These are phyloP conservation scores for Lamprotornis superbus DNA, from an alignment of 2,113 vertebrate species.

Conservation along the genomic window DNA sequence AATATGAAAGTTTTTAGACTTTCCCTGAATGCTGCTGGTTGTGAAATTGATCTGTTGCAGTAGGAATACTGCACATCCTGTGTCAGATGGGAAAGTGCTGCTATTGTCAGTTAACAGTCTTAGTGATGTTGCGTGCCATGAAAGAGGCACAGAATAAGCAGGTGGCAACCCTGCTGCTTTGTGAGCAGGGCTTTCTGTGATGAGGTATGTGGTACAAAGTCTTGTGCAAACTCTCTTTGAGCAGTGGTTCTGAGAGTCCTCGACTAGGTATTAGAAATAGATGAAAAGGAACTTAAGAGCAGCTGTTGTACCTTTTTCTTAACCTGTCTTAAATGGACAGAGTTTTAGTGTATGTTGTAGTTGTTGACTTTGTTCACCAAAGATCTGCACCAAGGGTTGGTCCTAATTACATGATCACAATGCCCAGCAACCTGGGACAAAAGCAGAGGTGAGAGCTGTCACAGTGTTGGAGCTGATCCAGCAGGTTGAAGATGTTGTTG, in stretches of 20 bases:
- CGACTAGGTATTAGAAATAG: not conserved
- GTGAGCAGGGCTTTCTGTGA: not conserved
- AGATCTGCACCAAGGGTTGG: not conserved
- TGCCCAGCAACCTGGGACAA: not conserved
- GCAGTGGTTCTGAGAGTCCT: not conserved
- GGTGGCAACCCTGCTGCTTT: not conserved
- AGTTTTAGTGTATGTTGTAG: not conserved
- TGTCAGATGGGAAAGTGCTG: not conserved
- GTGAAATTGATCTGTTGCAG: not conserved
- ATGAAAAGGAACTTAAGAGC: not conserved
- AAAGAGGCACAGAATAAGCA: not conserved
- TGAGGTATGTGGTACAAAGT: accelerated
- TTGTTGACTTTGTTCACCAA: not conserved
- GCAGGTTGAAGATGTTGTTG: not conserved
- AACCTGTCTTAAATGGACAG: not conserved
- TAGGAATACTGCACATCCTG: not conserved
- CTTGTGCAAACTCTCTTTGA: not conserved
- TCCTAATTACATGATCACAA: not conserved
- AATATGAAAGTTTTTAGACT: not conserved
- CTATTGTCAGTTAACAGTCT: not conserved
- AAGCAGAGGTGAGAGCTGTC: not conserved
- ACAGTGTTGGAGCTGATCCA: not conserved
- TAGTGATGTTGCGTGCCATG: not conserved
- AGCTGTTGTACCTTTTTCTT: not conserved
- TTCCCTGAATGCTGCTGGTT: not conserved